These are phyloP conservation scores for Staurois parvus DNA, from an alignment of 2,797 vertebrate genomes.

Conservation along the genomic window DNA sequence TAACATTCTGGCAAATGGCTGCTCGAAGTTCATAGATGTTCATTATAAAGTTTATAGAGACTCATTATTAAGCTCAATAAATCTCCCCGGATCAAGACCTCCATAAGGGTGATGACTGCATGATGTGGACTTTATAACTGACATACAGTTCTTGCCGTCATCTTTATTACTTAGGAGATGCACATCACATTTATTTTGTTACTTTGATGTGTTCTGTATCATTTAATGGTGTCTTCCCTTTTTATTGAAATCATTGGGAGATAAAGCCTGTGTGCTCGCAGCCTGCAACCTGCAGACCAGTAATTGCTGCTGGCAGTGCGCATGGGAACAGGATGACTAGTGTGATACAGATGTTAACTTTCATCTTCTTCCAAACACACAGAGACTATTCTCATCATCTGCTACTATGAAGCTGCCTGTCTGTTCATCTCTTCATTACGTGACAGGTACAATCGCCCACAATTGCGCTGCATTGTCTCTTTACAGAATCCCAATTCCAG, in stretches of 20 bases:
- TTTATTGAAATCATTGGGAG: conserved; percentile 22
- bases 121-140: not conserved
- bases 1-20: too few species aligned
- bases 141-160: not conserved
- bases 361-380: conserved; percentile 48
- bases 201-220: conserved; percentile 39
- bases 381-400: conserved; percentile 19
- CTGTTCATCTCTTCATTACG: not conserved
- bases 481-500: too few species aligned
- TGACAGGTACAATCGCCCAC: not conserved
- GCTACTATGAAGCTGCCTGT: not conserved
- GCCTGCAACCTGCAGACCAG: conserved; percentile 32
- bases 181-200: conserved; percentile 41
- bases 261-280: conserved; percentile 39
- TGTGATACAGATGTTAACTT: conserved; percentile 37
- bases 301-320: conserved; percentile 44
- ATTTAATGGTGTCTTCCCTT: conserved; percentile 20
- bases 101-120: not conserved
- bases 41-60: too few species aligned
- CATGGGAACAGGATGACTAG: conserved; percentile 44
- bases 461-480: not conserved
- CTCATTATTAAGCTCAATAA: not conserved
- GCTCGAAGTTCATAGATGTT: too few species aligned
- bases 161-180: conserved; percentile 1
- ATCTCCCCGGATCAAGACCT: conserved; percentile 3